These are phyloP conservation scores for Ginglymostoma cirratum DNA, from an alignment of 2,113 vertebrate species.

Conservation along the genomic window DNA sequence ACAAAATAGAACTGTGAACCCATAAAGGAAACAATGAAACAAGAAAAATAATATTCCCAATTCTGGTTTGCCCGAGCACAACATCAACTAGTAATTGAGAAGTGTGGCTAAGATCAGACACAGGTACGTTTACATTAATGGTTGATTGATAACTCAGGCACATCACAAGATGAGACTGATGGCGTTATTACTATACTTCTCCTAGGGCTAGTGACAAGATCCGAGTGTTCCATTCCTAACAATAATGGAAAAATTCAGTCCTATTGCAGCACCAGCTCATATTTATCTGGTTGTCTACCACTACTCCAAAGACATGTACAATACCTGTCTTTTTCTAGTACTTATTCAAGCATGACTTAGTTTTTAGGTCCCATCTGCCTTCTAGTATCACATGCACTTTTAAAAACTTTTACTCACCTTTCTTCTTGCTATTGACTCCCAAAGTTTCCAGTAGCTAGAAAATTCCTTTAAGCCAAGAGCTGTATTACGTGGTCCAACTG, in stretches of 20 bases:
- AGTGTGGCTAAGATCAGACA: not conserved
- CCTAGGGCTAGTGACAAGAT: not conserved
- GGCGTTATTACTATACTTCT: not conserved
- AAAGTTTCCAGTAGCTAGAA: not conserved
- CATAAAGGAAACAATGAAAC: too few species aligned
- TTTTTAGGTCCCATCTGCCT: not conserved
- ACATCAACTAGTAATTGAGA: not conserved
- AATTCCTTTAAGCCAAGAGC: not conserved
- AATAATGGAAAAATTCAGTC: not conserved
- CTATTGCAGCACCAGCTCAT: not conserved
- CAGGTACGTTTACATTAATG: not conserved
- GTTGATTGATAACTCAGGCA: not conserved
- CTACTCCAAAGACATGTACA: not conserved
- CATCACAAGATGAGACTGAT: not conserved
- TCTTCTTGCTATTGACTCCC: not conserved
- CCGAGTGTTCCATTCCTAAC: not conserved
- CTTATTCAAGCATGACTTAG: not conserved
- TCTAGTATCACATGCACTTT: not conserved
- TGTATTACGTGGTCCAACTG: not conserved
- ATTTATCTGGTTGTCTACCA: not conserved
- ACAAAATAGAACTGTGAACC: not conserved
- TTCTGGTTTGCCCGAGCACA: too few species aligned
- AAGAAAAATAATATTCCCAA: too few species aligned
- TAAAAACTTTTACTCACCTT: not conserved
- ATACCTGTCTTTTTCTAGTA: not conserved